These are phyloP conservation scores for chimpanzee (Pan troglodytes) DNA, from an alignment of 2,113 vertebrate genomes.

Conservation along the genomic window DNA sequence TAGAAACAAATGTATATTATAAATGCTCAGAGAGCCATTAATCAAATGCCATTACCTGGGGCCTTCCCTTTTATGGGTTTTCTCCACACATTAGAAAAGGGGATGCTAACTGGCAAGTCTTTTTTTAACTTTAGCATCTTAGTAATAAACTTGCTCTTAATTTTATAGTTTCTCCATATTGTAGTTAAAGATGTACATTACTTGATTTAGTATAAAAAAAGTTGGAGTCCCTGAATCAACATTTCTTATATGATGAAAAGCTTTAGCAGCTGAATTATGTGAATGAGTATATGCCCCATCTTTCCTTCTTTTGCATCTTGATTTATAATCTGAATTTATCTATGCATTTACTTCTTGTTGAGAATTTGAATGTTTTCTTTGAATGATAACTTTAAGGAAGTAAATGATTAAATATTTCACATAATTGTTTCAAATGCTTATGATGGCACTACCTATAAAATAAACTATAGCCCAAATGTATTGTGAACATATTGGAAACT, in stretches of 20 bases:
- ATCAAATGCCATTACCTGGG: too few species aligned
- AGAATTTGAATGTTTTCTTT: neutral
- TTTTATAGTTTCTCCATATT: neutral
- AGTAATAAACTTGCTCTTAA: neutral
- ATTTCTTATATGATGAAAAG: neutral
- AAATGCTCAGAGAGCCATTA: neutral
- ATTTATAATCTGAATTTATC: neutral
- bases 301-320: neutral
- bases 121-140: neutral
- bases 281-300: neutral
- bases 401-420: neutral
- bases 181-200: neutral
- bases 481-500: neutral
- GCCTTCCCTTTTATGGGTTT: neutral
- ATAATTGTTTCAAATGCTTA: neutral
- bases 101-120: neutral
- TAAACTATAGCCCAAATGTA: neutral
- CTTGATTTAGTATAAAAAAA: neutral
- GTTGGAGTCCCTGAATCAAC: rapidly evolving
- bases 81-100: neutral
- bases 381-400: neutral
- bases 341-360: neutral
- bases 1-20: neutral
- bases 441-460: neutral
- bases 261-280: neutral